phyloP scores from a whole-genome alignment of 2,797 vertebrate genomes.

The Pipistrellus kuhlii region DNA sequence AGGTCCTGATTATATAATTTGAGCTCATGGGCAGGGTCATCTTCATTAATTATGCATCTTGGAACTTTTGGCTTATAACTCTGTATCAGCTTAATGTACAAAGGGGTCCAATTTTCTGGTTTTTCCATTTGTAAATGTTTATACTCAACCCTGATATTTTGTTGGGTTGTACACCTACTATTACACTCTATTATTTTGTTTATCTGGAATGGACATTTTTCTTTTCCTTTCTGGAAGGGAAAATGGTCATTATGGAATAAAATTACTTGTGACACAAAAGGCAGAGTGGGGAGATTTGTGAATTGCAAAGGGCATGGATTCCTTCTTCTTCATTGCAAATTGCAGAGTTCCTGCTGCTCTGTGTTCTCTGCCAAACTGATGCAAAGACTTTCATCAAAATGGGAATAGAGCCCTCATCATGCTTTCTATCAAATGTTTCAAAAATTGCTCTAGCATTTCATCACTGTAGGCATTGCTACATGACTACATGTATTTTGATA shows the following conservation, averaged over 20 bases:
- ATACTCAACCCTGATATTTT: not conserved
- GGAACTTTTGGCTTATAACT: accelerated
- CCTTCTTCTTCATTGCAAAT: not conserved
- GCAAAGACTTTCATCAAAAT: not conserved
- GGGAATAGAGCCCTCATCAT: not conserved
- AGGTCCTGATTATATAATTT: not conserved
- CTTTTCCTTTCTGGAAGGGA: not conserved
- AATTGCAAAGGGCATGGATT: not conserved
- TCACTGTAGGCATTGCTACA: not conserved
- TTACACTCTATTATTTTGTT: not conserved
- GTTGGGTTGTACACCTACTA: not conserved
- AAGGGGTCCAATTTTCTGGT: too few species aligned
- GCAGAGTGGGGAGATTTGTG: not conserved
- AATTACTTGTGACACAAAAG: not conserved
- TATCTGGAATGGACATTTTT: not conserved
- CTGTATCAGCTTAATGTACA: accelerated
- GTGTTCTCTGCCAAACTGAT: not conserved
- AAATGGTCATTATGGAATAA: not conserved
- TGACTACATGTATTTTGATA: not conserved
- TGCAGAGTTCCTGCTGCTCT: accelerated
- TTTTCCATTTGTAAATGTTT: not conserved
- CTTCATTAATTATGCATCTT: not conserved
- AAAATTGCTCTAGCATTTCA: not conserved
- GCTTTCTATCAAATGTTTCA: not conserved
- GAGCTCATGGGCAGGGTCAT: too few species aligned